A percentile compares a stretch with the other conserved stretches of the same genome.
Conservation (phyloP, 53 echinoderm and acorn worm species). For the Crossaster papposus region DNA sequence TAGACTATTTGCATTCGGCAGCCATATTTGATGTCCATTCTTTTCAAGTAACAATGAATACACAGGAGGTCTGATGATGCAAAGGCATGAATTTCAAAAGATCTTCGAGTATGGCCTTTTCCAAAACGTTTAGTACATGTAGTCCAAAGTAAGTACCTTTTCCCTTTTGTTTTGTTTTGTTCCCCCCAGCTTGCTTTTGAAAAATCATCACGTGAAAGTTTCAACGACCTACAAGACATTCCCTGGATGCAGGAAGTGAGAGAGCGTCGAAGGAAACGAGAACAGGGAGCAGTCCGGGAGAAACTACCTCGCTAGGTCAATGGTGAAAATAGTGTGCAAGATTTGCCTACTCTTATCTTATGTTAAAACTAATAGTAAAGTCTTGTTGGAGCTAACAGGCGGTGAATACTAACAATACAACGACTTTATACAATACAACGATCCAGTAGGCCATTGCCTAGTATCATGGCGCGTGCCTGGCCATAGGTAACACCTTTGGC, state of each 20-base stretch:
- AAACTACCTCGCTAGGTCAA: background rate
- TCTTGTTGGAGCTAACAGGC: background rate
- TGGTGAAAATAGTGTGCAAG: background rate
- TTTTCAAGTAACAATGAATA: no score
- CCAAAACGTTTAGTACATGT: background rate
- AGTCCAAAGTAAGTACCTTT: background rate
- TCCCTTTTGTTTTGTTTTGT: background rate
- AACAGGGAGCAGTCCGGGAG: conserved; percentile 18
- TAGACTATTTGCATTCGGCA: no score
- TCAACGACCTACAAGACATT: background rate
- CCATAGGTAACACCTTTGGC: no score
- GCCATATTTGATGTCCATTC: no score
- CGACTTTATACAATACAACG: no score
- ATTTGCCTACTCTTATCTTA: background rate
- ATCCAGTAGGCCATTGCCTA: no score
- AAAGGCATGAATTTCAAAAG: no score
- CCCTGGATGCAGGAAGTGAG: conserved; percentile 47
- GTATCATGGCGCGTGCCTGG: no score
- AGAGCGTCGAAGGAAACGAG: conserved; percentile 24
- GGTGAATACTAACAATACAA: no score
- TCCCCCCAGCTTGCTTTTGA: no score
- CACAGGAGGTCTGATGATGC: no score
- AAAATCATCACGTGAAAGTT: background rate
- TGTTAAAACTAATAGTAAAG: background rate
- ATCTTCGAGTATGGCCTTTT: background rate